Percentiles rank a stretch among this genome's conserved stretches.
Conservation (phyloP, 2,113 vertebrate species). For the Isurus oxyrinchus region DNA sequence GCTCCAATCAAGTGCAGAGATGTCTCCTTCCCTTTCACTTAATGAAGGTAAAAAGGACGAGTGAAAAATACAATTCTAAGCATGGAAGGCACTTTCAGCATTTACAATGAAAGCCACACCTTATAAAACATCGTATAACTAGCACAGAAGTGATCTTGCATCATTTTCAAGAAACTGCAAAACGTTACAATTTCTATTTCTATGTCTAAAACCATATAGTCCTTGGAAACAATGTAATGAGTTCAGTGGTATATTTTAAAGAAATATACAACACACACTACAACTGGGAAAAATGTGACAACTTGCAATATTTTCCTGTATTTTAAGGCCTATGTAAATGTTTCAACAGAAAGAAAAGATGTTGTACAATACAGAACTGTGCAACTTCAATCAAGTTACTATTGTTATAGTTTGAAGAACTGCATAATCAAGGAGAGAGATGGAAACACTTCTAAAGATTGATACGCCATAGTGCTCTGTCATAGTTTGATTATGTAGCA, state of each 20-base stretch:
- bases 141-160: background rate
- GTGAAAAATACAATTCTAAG: background rate
- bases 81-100: background rate
- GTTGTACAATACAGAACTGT: background rate
- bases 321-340: background rate
- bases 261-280: background rate
- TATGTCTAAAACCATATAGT: background rate
- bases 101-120: background rate
- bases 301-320: background rate
- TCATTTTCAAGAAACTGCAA: background rate
- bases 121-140: background rate
- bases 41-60: background rate
- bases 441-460: background rate
- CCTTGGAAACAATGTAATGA: background rate
- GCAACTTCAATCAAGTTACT: constrained; percentile 7
- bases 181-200: background rate
- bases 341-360: constrained; percentile 9
- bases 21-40: background rate
- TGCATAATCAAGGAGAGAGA: background rate
- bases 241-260: background rate
- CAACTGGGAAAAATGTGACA: background rate
- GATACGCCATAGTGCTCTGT: background rate
- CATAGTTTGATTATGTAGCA: background rate
- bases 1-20: background rate
- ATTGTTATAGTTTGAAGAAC: background rate